Evolutionary conservation across 2,113 vertebrate genomes (phyloP), one percentile per base, ranked within the genome.

Genomic region (Leiothrix lutea): DNA sequence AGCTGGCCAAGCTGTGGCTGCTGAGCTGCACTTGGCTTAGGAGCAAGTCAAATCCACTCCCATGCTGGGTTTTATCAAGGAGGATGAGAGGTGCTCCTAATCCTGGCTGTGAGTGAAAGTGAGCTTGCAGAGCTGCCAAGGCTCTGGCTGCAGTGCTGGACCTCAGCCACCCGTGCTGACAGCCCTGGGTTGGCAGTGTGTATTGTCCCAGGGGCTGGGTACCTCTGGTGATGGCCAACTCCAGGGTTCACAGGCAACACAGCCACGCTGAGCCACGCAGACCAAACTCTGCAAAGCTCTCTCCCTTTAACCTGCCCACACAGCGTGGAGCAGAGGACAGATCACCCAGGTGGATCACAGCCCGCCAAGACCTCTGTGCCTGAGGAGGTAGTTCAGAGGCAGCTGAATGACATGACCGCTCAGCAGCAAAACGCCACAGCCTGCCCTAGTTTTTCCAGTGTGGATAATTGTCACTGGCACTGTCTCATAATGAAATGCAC

Each of bases 11-110:
- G 12, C 70, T 93, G 51, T 65, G 74, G 48, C 88, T 88, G 48
- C 61, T 85, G 47, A 85, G 53, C 61, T 8, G 6, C 40, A 4
- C n/a, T 89, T 70, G 48, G 54, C 54, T 79, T 56, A 72, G n/a
- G 50, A 75, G n/a, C 64, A 31, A 19, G 24, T 81, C 78, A 79
- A 86, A 91, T 77, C 64, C 2, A 2, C 50, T 74, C 47, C 67
- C 86, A 86, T 86, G 88, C 94, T 92, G 88, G 26, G 64, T 36
- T 92, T 95, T 94, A 94, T 93, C 94, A 93, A 74, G 75, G 62
- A 90, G 40, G 75, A 88, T 1, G 5, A 90, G 84, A 88, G 60
- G 75, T 90, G 44, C 40, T 89, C 87, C 94, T 94, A 94, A 90
- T 94, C 80, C 69, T 66, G 79, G 38, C 80, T 1, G 0, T 48